Evolutionary conservation across 2,113 vertebrate genomes (phyloP).

Genomic region (Thunnus maccoyii): DNA sequence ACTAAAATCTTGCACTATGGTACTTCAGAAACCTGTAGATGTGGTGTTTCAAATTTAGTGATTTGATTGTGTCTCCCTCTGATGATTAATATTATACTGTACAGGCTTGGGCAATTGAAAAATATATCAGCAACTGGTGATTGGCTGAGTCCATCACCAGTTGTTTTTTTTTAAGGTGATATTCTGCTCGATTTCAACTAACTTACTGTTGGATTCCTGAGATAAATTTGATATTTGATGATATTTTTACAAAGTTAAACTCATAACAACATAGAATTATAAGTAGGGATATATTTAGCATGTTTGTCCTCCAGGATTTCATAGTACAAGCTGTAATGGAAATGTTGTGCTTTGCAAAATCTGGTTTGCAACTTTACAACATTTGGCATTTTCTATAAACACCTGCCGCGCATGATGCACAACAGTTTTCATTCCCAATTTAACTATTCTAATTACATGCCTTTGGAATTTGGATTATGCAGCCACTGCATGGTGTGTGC

Average conservation of each 20-base stretch:
- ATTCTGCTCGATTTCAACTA: no score
- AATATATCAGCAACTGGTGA: no score
- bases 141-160: no score
- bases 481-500: slow-evolving; percentile 38
- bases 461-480: slow-evolving; percentile 61
- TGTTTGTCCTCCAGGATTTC: slow-evolving; percentile 31
- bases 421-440: slow-evolving; percentile 54
- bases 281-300: slow-evolving; percentile 1
- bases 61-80: no score
- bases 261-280: slow-evolving; percentile 14
- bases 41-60: no score
- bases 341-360: slow-evolving; percentile 41
- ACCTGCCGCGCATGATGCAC: slow-evolving; percentile 5
- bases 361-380: slow-evolving; percentile 51
- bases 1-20: no score
- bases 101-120: no score
- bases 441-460: slow-evolving; percentile 70
- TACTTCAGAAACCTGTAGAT: no score
- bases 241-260: not conserved
- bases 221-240: not conserved
- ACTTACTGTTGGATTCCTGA: not conserved
- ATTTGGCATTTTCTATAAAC: slow-evolving; percentile 53
- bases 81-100: no score
- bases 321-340: slow-evolving; percentile 11
- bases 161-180: no score